A percentile compares a stretch with the other conserved stretches of the same genome.
Conservation (phyloP, 2,888 invertebrate genomes). For the Macaria notata region DNA sequence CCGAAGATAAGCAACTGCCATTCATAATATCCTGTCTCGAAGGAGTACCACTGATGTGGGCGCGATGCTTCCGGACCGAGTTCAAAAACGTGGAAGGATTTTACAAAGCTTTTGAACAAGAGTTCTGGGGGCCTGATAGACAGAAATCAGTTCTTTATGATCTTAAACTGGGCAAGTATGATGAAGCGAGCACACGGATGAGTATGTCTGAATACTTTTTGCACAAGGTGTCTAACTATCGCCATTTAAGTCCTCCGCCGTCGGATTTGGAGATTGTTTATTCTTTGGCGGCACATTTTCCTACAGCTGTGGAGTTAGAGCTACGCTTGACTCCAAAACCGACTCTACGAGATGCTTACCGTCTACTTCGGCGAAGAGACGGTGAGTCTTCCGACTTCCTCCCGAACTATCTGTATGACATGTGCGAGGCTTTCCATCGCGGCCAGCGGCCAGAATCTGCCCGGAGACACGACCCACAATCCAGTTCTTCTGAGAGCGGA, state of each 20-base stretch:
- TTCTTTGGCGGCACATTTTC: conserved; percentile 74
- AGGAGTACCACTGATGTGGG: conserved; percentile 75
- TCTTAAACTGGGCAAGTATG: conserved; percentile 74
- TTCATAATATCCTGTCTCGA: conserved; percentile 74
- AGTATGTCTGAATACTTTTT: conserved; percentile 76
- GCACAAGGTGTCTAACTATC: conserved; percentile 73
- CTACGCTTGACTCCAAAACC: conserved; percentile 73
- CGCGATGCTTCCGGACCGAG: conserved; percentile 69
- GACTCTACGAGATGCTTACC: conserved; percentile 72
- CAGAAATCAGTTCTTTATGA: conserved; percentile 74
- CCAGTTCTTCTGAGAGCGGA: conserved; percentile 43
- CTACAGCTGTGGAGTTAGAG: conserved; percentile 73
- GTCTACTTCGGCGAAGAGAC: conserved; percentile 70
- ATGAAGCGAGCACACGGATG: conserved; percentile 58
- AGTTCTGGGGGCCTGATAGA: conserved; percentile 73
- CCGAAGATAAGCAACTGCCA: conserved; percentile 63
- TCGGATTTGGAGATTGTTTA: conserved; percentile 76
- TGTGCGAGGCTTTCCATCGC: conserved; percentile 75
- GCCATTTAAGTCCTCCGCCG: conserved; percentile 70
- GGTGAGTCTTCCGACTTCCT: conserved; percentile 70
- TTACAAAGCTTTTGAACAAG: conserved; percentile 69
- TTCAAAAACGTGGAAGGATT: conserved; percentile 64
- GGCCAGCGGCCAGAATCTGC: conserved; percentile 68
- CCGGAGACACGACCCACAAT: conserved; percentile 53
- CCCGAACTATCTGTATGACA: conserved; percentile 76